Conservation (phyloP, 2,113 vertebrate genomes). For the Calypte anna region DNA sequence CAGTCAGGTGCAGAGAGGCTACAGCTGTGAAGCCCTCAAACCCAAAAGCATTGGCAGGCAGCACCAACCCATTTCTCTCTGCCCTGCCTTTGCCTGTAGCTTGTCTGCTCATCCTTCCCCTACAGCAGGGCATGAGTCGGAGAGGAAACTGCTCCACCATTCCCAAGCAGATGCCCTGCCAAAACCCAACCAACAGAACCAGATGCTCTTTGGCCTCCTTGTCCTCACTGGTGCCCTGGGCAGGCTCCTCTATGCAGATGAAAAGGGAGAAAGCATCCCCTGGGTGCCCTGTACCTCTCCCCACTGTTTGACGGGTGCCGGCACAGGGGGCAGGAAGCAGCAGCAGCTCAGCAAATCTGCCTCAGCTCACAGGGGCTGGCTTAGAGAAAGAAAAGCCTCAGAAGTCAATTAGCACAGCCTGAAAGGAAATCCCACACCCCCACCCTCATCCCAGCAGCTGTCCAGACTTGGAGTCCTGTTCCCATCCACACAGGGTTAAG, state of each 20-base stretch:
- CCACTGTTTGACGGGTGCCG: neutral
- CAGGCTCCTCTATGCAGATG: neutral
- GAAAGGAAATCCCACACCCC: neutral
- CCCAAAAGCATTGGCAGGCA: neutral
- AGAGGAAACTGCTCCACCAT: neutral
- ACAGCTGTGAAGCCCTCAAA: neutral
- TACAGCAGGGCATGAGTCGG: neutral
- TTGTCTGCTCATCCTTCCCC: neutral
- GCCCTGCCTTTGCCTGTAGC: neutral
- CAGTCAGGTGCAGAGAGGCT: neutral
- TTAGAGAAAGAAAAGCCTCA: neutral
- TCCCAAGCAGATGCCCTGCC: neutral
- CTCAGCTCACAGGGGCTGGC: neutral
- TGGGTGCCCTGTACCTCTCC: neutral
- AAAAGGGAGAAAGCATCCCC: accelerated
- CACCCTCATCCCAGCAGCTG: neutral
- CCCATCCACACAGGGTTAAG: neutral
- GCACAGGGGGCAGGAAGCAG: neutral
- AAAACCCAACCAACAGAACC: neutral
- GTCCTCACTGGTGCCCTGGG: accelerated
- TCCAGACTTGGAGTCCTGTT: neutral
- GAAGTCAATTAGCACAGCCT: slow-evolving; percentile 6
- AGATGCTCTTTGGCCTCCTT: neutral
- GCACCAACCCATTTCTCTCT: neutral
- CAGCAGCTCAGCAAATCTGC: neutral